phyloP scores from a whole-genome alignment of 2,797 vertebrate species.

The Phyllotis vaccarum region DNA sequence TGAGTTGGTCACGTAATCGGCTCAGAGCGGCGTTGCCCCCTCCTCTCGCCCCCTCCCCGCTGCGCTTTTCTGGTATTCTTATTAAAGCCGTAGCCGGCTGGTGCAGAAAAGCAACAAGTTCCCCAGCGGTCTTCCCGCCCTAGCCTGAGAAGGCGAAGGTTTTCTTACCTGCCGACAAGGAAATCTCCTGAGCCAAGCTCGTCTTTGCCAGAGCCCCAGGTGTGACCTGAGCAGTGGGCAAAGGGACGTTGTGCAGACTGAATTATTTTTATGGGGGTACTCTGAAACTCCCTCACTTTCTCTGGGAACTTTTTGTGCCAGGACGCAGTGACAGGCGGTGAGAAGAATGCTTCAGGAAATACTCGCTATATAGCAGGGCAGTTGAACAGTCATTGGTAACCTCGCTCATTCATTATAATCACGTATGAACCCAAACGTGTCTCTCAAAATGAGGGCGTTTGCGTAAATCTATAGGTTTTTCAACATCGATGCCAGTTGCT shows the following conservation, averaged over 20 bases:
- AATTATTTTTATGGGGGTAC: conserved; percentile 64
- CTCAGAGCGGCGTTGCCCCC: conserved; percentile 56
- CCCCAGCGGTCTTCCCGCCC: conserved; percentile 85
- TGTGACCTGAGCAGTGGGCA: conserved; percentile 86
- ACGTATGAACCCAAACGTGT: conserved; percentile 95
- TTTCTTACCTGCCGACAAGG: conserved; percentile 88
- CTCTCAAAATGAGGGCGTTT: conserved; percentile 93
- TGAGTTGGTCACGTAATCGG: conserved; percentile 79
- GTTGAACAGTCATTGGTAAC: conserved; percentile 88
- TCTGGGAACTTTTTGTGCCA: conserved; percentile 86
- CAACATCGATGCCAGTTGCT: conserved; percentile 91
- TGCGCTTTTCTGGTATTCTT: conserved; percentile 75
- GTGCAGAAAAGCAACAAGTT: conserved; percentile 95
- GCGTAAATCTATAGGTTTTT: conserved; percentile 94
- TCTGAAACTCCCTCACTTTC: conserved; percentile 84
- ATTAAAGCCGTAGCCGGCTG: conserved; percentile 82
- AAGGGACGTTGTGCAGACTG: conserved; percentile 82
- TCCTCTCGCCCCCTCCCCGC: conserved; percentile 49
- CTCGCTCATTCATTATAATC: conserved; percentile 95
- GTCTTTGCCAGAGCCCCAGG: conserved; percentile 86
- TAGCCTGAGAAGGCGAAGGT: conserved; percentile 78
- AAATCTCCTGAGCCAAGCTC: conserved; percentile 81
- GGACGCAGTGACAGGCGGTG: conserved; percentile 84
- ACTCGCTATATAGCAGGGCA: conserved; percentile 86
- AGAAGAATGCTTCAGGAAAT: conserved; percentile 83